These are phyloP conservation scores for Baronia brevicornis DNA, from an alignment of 2,888 invertebrate species.

Conservation along the genomic window DNA sequence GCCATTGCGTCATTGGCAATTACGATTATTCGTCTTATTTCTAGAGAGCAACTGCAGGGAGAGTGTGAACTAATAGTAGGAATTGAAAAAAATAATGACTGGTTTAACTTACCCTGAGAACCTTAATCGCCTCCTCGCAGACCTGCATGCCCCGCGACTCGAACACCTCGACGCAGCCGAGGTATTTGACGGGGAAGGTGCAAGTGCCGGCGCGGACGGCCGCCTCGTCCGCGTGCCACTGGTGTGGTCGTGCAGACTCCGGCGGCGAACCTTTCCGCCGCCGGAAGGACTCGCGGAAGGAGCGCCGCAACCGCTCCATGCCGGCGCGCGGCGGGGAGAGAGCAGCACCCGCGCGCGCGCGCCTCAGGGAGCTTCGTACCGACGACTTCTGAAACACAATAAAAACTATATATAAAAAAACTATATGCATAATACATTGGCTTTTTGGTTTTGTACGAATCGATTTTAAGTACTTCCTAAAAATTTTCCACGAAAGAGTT, in stretches of 20 bases:
- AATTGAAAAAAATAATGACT: neutral
- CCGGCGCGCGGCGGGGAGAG: constrained; percentile 71
- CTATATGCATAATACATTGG: neutral
- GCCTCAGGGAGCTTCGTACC: constrained; percentile 63
- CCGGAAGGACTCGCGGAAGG: constrained; percentile 95
- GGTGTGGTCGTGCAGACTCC: constrained; percentile 96
- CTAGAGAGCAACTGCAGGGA: too few species aligned
- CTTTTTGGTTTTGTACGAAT: too few species aligned
- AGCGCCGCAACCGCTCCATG: constrained; percentile 92
- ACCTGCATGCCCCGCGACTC: constrained; percentile 99
- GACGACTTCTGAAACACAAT: constrained; percentile 58
- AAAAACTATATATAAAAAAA: neutral
- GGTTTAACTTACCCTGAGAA: constrained; percentile 85
- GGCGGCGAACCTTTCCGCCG: constrained; percentile 90
- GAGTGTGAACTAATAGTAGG: too few species aligned
- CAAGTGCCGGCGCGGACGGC: constrained; percentile 97
- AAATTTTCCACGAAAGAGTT: too few species aligned
- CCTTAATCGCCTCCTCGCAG: constrained; percentile 98
- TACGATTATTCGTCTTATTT: too few species aligned
- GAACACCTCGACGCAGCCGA: constrained; percentile 99
- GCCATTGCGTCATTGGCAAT: too few species aligned
- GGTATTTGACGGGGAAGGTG: constrained; percentile 98
- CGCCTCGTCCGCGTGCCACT: constrained; percentile 98
- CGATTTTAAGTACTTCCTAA: too few species aligned
- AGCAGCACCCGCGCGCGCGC: constrained; percentile 64